Conservation (phyloP, 1,140 invertebrate species). For the Drosophila quadrilineata region DNA sequence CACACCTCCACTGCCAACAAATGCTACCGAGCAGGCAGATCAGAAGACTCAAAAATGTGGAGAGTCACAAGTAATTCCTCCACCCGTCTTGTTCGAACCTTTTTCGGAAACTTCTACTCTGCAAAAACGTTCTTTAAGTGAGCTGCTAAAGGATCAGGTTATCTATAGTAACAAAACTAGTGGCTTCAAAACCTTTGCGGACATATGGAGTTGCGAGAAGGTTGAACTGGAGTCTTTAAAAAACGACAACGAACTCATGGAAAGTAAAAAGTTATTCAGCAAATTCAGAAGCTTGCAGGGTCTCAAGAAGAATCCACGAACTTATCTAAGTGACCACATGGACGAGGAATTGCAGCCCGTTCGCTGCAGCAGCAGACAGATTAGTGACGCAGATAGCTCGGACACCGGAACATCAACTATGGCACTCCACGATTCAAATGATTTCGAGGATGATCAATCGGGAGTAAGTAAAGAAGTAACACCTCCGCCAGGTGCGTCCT, state of each 20-base stretch:
- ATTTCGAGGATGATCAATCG: conserved; percentile 18
- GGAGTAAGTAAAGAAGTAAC: conserved; percentile 47
- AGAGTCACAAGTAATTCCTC: background rate
- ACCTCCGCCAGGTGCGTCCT: conserved; percentile 13
- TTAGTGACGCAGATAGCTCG: conserved; percentile 39
- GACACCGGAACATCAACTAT: conserved; percentile 48
- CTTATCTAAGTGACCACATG: background rate
- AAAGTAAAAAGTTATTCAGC: conserved; percentile 50
- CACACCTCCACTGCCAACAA: conserved; percentile 7
- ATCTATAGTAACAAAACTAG: conserved; percentile 57
- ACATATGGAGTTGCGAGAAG: conserved; percentile 69
- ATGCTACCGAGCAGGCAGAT: background rate
- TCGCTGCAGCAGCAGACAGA: background rate
- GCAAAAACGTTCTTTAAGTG: conserved; percentile 41
- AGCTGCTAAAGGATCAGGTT: conserved; percentile 48
- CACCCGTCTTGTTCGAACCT: too few species aligned
- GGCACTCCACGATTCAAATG: conserved; percentile 38
- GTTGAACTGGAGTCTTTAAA: conserved; percentile 44
- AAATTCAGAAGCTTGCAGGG: conserved; percentile 53
- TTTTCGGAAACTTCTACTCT: background rate
- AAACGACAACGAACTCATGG: conserved; percentile 33
- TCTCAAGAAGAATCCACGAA: conserved; percentile 12
- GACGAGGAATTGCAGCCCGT: background rate
- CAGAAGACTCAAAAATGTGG: background rate
- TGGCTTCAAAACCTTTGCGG: conserved; percentile 62